phyloP scores from a whole-genome alignment of 2,888 invertebrate species.

The Noctua janthina region DNA sequence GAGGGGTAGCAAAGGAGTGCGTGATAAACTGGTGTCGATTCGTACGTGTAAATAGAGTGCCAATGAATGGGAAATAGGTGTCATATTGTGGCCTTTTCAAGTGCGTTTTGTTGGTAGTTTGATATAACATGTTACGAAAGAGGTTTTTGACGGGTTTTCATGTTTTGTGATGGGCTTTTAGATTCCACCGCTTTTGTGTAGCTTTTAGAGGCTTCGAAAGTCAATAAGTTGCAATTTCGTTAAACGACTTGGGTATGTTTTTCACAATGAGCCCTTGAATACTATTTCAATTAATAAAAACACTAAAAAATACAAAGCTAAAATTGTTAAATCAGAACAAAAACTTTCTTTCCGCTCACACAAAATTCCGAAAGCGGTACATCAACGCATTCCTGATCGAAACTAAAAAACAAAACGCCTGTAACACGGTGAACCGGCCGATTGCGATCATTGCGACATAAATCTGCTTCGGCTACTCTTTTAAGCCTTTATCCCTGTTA shows the following conservation, averaged over 20 bases:
- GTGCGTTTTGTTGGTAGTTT: conserved; percentile 68
- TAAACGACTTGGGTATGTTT: background rate
- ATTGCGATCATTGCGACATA: conserved; percentile 89
- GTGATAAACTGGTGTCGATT: conserved; percentile 88
- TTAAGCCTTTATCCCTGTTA: conserved; percentile 90
- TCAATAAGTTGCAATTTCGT: background rate
- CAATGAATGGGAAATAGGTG: conserved; percentile 87
- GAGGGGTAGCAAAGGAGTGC: conserved; percentile 85
- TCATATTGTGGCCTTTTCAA: conserved; percentile 80
- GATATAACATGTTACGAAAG: conserved; percentile 54
- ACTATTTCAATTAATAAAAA: background rate
- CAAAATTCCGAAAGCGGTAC: conserved; percentile 70
- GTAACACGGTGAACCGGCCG: conserved; percentile 86
- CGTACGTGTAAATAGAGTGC: conserved; percentile 84
- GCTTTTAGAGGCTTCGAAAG: conserved; percentile 14
- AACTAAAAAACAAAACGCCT: conserved; percentile 83
- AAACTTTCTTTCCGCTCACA: conserved; percentile 55
- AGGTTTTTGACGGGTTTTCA: conserved; percentile 49
- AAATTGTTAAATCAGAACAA: conserved; percentile 33
- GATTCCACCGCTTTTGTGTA: conserved; percentile 10
- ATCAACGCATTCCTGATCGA: conserved; percentile 77
- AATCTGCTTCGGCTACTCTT: conserved; percentile 90
- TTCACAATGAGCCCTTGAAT: no score
- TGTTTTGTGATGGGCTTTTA: conserved; percentile 48
- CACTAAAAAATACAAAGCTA: background rate